Evolutionary conservation across 2,888 invertebrate species (phyloP), one percentile per base, ranked within the genome.

Genomic region (Eristalinus aeneus): DNA sequence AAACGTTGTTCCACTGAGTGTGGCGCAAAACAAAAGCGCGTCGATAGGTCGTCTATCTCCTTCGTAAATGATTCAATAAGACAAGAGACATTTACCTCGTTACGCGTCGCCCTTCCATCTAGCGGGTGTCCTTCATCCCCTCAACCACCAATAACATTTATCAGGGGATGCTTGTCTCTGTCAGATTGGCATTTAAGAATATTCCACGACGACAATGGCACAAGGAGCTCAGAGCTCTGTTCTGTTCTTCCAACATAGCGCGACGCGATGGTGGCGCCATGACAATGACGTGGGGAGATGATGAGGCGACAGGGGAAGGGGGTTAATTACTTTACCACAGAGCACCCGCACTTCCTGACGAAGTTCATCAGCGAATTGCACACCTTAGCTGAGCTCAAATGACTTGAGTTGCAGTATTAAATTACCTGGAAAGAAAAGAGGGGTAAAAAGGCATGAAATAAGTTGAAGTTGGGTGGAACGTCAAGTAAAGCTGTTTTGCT

Each of bases 71-170:
- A 85, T 80, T 85, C 80, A 85, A 80, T 73, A 76, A 76, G 76
- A 85, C 76, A 80, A 73, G 76, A 73, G 76, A 64, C 76, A 64
- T 80, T 85, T 76, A 85, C 80, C 76, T 76, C 85, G 75, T 76
- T 85, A 73, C 60, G 67, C 46, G 34, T 60, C 27, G 27, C 27
- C 23, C 16, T 12, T 53, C 5, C 5, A 16, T 3, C 16, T 16
- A 34, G 34, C 34, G 10, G 22, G 16, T 32, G 3, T 53, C 12
- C 27, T 27, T 27, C 27, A 27, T 27, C 27, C 27, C n/a, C 8
- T 10, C 68, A 22, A 20, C 31, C 54, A 78, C 64, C 64, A 64
- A 56, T 65, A 56, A 64, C 64, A 56, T 12, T 60, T 31, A 22
- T 22, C 3, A 27, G 64, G 46, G 22, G 1, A 23, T 12, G 22